Percentiles rank a stretch among this genome's conserved stretches.
These are phyloP conservation scores for Philotrypesis tridentata DNA, from an alignment of 1,140 invertebrate species.

Conservation along the genomic window DNA sequence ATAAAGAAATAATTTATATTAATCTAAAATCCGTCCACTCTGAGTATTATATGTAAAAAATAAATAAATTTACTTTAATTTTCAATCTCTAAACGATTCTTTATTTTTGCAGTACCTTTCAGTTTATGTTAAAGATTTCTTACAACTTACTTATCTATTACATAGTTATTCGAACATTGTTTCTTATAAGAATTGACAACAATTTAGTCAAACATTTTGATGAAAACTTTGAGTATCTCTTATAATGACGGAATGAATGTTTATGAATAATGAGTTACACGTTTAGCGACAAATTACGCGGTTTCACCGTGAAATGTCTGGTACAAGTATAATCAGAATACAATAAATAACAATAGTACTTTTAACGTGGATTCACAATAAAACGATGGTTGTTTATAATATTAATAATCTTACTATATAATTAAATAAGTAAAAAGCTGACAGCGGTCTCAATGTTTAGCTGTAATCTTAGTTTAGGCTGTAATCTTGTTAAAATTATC, in stretches of 20 bases:
- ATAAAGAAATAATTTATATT: conserved; percentile 7
- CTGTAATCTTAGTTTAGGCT: background rate
- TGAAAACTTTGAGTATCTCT: background rate
- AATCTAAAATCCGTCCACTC: conserved; percentile 21
- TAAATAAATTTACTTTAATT: conserved; percentile 34
- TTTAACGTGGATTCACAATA: background rate
- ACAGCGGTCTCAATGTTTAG: background rate
- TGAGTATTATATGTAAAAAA: background rate
- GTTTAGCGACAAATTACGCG: conserved; percentile 12
- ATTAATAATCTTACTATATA: background rate
- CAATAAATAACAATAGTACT: conserved; percentile 21
- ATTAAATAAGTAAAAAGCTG: background rate
- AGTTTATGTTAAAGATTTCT: background rate
- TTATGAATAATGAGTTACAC: conserved; percentile 13
- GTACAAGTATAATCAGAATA: conserved; percentile 14
- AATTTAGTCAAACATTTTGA: background rate
- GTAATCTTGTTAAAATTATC: background rate
- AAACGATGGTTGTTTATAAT: background rate
- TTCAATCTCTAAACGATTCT: background rate
- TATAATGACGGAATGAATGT: conserved; percentile 34
- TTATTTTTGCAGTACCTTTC: conserved; percentile 9
- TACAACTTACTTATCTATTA: background rate
- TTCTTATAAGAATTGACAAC: background rate
- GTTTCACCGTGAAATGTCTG: conserved; percentile 1
- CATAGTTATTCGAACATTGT: background rate